Evolutionary conservation across 2,888 invertebrate genomes (phyloP).

Genomic region (Synergus gifuensis): DNA sequence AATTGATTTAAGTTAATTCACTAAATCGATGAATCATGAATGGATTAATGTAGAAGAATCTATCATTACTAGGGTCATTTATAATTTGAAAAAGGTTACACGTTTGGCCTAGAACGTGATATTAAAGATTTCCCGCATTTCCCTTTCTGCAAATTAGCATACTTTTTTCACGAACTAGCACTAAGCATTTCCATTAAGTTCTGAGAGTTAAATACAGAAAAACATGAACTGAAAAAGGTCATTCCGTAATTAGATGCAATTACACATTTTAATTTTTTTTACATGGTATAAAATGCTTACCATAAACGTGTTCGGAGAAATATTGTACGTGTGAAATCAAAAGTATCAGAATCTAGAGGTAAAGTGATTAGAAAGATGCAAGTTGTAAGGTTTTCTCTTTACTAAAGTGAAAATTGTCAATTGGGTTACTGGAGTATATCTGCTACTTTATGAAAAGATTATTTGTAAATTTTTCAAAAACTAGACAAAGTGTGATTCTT

Average conservation of each 20-base stretch:
- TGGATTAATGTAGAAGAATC: background rate
- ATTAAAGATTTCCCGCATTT: background rate
- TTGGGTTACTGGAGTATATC: background rate
- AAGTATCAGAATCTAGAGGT: background rate
- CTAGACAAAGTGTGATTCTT: background rate
- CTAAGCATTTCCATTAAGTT: background rate
- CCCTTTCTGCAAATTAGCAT: background rate
- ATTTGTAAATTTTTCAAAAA: background rate
- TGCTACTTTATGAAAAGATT: background rate
- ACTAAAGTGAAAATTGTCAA: background rate
- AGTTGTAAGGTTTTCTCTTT: background rate
- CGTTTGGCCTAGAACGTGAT: conserved; percentile 1
- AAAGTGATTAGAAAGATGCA: background rate
- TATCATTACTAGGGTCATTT: background rate
- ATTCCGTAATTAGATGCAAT: conserved; percentile 15
- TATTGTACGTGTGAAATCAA: conserved; percentile 21
- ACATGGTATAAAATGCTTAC: background rate
- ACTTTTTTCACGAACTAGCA: background rate
- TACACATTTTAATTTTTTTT: conserved; percentile 17
- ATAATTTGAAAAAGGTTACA: background rate
- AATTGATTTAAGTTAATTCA: background rate
- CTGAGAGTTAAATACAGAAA: conserved; percentile 8
- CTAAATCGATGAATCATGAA: background rate
- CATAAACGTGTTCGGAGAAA: background rate
- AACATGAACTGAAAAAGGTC: background rate